A percentile compares a stretch with the other conserved stretches of the same genome.
Conservation (phyloP, 2,797 vertebrate species). For the Alcedo quadribrachys region DNA sequence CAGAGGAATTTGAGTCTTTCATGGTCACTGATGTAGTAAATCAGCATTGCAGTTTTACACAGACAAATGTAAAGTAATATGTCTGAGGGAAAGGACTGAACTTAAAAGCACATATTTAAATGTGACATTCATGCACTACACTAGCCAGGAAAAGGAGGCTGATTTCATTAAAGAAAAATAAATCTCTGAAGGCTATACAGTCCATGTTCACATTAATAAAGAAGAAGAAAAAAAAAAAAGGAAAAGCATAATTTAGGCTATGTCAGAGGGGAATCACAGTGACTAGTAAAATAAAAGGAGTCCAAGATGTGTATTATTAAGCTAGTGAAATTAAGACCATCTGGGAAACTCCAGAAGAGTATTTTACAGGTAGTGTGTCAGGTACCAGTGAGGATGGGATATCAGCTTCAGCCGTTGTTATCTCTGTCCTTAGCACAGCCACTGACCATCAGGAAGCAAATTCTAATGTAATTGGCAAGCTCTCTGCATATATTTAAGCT, state of each 20-base stretch:
- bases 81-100: conserved; percentile 11
- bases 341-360: not conserved
- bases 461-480: not conserved
- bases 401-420: not conserved
- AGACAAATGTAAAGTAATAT: conserved; percentile 36
- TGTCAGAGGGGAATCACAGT: not conserved
- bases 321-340: not conserved
- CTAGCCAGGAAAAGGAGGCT: conserved; percentile 36
- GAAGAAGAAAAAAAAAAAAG: not conserved
- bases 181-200: conserved; percentile 4
- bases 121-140: not conserved
- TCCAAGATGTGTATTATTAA: not conserved
- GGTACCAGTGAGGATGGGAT: not conserved
- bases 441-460: not conserved
- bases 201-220: not conserved
- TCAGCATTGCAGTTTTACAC: conserved; percentile 21
- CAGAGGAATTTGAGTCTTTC: conserved; percentile 7
- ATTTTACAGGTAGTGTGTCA: not conserved
- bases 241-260: not conserved
- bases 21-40: conserved; percentile 40
- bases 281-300: not conserved
- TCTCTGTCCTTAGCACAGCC: not conserved
- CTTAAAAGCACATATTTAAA: conserved; percentile 32
- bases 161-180: conserved; percentile 55
- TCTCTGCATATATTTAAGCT: not conserved